Conservation (phyloP, 2,797 vertebrate genomes). For the Acomys russatus region DNA sequence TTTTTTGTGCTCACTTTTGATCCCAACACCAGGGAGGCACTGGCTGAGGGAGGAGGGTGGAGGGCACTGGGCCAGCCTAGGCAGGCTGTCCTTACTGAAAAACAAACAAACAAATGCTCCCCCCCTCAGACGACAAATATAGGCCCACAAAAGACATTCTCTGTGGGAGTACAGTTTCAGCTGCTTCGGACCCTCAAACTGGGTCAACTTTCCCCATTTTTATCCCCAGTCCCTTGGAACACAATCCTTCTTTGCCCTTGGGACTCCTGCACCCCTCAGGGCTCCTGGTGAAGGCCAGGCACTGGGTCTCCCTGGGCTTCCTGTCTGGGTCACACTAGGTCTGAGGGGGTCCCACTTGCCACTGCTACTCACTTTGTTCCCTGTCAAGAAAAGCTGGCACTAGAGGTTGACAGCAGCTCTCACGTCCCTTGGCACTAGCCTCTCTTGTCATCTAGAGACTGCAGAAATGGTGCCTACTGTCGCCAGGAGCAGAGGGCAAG, state of each 20-base stretch:
- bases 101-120: neutral
- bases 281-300: fast-evolving
- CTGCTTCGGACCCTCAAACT: neutral
- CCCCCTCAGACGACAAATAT: neutral
- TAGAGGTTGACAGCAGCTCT: neutral
- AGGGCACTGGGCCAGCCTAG: neutral
- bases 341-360: fast-evolving
- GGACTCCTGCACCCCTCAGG: neutral
- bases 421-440: slow-evolving; percentile 36
- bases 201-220: neutral
- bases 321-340: neutral
- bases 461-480: slow-evolving; percentile 74
- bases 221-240: neutral
- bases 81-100: neutral
- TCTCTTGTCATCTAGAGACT: slow-evolving; percentile 46
- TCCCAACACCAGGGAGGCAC: neutral
- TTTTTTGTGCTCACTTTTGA: neutral
- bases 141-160: neutral
- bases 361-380: fast-evolving
- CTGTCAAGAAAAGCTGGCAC: neutral
- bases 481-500: slow-evolving; percentile 75
- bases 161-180: neutral
- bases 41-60: neutral
- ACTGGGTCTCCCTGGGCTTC: neutral
- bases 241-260: neutral